Percentiles rank a stretch among this genome's conserved stretches.
These are phyloP conservation scores for Ptilodon capucinus DNA, from an alignment of 2,888 invertebrate genomes.

Conservation along the genomic window DNA sequence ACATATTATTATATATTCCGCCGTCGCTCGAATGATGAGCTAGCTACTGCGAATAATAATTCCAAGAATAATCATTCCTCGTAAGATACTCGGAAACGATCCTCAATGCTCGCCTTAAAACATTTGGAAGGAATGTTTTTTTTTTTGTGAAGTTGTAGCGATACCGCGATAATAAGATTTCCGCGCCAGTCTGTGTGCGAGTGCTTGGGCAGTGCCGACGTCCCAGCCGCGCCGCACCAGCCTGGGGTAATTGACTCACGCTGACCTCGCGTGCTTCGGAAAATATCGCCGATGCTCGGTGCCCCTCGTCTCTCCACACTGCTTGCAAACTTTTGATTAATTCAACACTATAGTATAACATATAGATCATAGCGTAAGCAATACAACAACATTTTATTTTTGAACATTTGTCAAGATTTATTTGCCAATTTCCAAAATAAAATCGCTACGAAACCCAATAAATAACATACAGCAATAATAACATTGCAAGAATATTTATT, in stretches of 20 bases:
- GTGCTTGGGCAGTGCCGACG: slow-evolving; percentile 15
- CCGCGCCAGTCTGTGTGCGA: not conserved
- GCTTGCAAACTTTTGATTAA: slow-evolving; percentile 26
- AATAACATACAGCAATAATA: too few species aligned
- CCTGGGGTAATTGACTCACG: slow-evolving; percentile 85
- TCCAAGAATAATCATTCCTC: not conserved
- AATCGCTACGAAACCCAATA: too few species aligned
- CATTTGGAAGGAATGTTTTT: not conserved
- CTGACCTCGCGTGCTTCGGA: slow-evolving; percentile 82
- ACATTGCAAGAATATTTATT: too few species aligned
- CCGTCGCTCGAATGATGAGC: not conserved
- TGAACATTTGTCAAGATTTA: too few species aligned
- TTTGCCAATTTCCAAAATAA: too few species aligned
- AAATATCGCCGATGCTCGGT: slow-evolving; percentile 66
- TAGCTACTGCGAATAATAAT: not conserved
- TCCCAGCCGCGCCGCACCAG: slow-evolving; percentile 50
- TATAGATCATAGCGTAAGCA: not conserved
- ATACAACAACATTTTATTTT: too few species aligned
- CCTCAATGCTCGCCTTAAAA: not conserved
- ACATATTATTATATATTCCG: not conserved
- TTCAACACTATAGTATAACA: slow-evolving; percentile 6
- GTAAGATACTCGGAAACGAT: not conserved
- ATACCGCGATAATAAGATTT: not conserved
- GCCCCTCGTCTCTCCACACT: slow-evolving; percentile 40
- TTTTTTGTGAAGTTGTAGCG: not conserved